Percentiles rank a stretch among this genome's conserved stretches.
These are phyloP conservation scores for Teleopsis dalmanni DNA, from an alignment of 1,140 invertebrate genomes.

Conservation along the genomic window DNA sequence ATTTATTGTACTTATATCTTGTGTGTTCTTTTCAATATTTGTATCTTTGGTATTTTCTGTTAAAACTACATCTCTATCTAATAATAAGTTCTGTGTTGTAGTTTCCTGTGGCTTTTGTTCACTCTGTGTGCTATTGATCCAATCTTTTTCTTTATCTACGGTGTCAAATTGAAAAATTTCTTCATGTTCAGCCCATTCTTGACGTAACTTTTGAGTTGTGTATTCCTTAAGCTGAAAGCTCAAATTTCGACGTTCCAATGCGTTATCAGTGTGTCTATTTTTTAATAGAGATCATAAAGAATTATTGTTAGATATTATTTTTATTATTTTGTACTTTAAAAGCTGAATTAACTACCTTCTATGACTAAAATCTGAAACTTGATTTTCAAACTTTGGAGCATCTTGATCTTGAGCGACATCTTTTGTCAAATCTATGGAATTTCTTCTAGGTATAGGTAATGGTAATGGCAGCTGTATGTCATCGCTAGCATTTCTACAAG, in stretches of 20 bases:
- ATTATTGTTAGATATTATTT: background rate
- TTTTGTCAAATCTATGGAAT: conserved; percentile 51
- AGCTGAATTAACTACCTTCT: conserved; percentile 45
- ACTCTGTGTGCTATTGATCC: conserved; percentile 12
- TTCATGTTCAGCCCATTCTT: conserved; percentile 43
- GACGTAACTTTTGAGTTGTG: conserved; percentile 40
- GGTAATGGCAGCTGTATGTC: conserved; percentile 35
- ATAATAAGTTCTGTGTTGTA: background rate
- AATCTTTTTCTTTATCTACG: conserved; percentile 21
- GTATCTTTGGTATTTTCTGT: background rate
- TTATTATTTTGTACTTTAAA: conserved; percentile 2
- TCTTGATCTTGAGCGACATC: conserved; percentile 32
- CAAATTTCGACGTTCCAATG: conserved; percentile 32
- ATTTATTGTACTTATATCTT: conserved; percentile 5
- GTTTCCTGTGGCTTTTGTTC: conserved; percentile 6
- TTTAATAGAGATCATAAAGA: background rate
- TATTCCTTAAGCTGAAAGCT: conserved; percentile 33
- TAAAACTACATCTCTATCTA: background rate
- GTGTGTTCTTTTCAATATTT: background rate
- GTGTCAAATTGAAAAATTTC: conserved; percentile 35
- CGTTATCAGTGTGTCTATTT: conserved; percentile 41
- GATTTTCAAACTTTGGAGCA: conserved; percentile 48
- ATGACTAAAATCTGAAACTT: conserved; percentile 57
- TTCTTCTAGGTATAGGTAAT: conserved; percentile 47
- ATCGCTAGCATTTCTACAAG: conserved; percentile 40